Base-by-base conservation (phyloP, 1,140 invertebrate species). In the Psix sp. region DNA sequence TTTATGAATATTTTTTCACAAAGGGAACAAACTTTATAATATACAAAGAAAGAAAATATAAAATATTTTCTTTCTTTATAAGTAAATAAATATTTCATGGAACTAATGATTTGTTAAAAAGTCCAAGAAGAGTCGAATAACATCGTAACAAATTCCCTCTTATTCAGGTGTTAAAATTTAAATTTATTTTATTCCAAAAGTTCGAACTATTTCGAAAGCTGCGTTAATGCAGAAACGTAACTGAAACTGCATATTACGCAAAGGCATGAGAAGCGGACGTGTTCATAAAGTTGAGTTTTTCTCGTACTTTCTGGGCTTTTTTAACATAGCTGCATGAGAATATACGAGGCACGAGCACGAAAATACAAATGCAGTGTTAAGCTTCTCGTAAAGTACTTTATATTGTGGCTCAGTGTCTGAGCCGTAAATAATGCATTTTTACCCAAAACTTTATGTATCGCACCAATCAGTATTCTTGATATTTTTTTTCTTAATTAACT, bases 281-380 rank as follows among this genome's bases (percentile, higher is more conserved):
- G 57, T 71, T 57, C 57, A 63, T 71, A 71, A 71, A 71, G 67
- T 71, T 63, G 67, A 71, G 57, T 71, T 71, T 71, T 63, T 54
- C 57, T 57, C 48, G 48, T 57, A 63, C 67, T 71, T 63, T 16
- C 67, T 38, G 29, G 36, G 43, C 42, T 71, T 71, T 70, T 71
- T 63, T 57, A 72, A 63, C 68, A 72, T 72, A 63, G 40, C 68
- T 72, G 59, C 57, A 72, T 72, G 59, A 63, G 51, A 72, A 72
- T 72, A 59, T 72, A 65, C 45, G 68, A 72, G 57, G 49, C 29
- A 35, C 59, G 59, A 59, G 51, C 68, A 72, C 59, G 68, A 63
- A 72, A 72, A 56, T 72, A 72, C 68, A 63, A 72, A 72, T 59
- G 38, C 59, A 57, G 68, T 72, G 68, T 59, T 72, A 57, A 72